Conservation (phyloP, 2,797 vertebrate species). For the Hybognathus amarus region DNA sequence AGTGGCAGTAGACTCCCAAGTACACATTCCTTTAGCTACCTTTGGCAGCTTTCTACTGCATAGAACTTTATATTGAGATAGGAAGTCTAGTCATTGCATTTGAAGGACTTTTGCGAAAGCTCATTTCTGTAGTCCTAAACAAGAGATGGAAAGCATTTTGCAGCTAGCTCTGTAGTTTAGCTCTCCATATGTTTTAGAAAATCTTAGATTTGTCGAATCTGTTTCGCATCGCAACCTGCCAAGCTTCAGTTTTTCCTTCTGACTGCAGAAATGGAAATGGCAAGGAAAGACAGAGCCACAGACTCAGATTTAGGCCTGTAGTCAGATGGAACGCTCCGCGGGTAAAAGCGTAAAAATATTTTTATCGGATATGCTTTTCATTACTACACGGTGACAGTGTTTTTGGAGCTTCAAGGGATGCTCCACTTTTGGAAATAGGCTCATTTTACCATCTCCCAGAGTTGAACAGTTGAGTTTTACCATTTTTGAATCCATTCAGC, state of each 20-base stretch:
- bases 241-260: constrained; percentile 21
- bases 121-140: background rate
- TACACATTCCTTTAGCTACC: background rate
- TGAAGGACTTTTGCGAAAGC: background rate
- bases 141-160: background rate
- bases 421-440: too few relatives aligned
- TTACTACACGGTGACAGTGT: too few relatives aligned
- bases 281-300: constrained; percentile 57
- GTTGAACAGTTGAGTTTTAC: too few relatives aligned
- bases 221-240: constrained; percentile 9
- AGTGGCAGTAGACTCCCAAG: background rate
- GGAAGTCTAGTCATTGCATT: constrained; percentile 1
- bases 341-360: too few relatives aligned
- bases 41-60: background rate
- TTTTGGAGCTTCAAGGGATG: too few relatives aligned
- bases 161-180: constrained; percentile 14
- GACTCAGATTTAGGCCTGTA: constrained; percentile 58
- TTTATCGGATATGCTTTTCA: too few relatives aligned
- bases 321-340: too few relatives aligned
- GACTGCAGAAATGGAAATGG: constrained; percentile 41
- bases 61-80: constrained; percentile 15
- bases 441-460: too few relatives aligned
- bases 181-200: constrained; percentile 27
- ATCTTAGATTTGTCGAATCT: constrained; percentile 31
- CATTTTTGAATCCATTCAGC: too few relatives aligned